phyloP scores from a whole-genome alignment of 64 coral and sea anemone genomes.

The Hydrozoanthus tunicans region DNA sequence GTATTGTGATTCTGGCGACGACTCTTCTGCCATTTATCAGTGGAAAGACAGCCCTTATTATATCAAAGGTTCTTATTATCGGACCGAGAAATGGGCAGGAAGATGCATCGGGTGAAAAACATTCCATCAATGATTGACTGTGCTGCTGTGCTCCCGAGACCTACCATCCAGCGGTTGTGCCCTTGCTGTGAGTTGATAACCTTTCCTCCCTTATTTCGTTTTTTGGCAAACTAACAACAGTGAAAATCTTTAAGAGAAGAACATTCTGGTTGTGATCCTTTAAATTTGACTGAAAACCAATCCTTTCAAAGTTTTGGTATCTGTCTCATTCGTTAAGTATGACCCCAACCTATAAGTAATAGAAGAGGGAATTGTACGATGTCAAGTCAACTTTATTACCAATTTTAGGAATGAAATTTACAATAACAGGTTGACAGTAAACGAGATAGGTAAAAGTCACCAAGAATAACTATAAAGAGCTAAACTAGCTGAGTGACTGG shows the following conservation, averaged over 20 bases:
- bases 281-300: too few species aligned
- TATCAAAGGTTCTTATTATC: not conserved
- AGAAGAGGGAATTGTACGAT: not conserved
- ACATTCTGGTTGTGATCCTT: not conserved
- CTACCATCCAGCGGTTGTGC: conserved; percentile 14
- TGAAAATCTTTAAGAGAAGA: not conserved
- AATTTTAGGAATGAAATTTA: too few species aligned
- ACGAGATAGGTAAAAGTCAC: too few species aligned
- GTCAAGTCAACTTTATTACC: too few species aligned
- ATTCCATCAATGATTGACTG: not conserved
- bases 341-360: too few species aligned
- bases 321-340: too few species aligned
- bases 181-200: conserved; percentile 33
- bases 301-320: too few species aligned
- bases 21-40: not conserved
- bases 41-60: conserved; percentile 18
- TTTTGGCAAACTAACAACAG: not conserved
- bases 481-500: too few species aligned
- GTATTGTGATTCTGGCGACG: not conserved
- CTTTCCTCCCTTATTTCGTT: not conserved
- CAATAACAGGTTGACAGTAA: too few species aligned
- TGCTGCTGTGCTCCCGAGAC: conserved; percentile 7
- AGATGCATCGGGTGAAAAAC: conserved; percentile 30
- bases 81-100: conserved; percentile 23
- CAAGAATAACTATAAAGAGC: too few species aligned